A percentile compares a stretch with the other conserved stretches of the same genome.
Conservation (phyloP, 2,888 invertebrate genomes). For the Conistra vaccinii region DNA sequence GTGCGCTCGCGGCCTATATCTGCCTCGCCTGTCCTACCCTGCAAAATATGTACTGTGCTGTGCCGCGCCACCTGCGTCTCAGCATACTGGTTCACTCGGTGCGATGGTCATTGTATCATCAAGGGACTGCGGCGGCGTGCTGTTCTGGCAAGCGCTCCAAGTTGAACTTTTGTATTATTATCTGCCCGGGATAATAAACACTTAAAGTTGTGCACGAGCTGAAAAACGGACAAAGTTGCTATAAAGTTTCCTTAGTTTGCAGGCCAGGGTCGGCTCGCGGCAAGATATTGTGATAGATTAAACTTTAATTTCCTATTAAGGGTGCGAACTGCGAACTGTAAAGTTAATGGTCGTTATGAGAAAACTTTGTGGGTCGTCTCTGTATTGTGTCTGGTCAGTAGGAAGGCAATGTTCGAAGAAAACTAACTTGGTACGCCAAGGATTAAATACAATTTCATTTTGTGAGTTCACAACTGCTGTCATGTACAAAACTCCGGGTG, state of each 20-base stretch:
- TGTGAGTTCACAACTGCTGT: not conserved
- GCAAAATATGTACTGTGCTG: too few species aligned
- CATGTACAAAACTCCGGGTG: not conserved
- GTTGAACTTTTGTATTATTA: slow-evolving; percentile 34
- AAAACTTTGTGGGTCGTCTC: slow-evolving; percentile 15
- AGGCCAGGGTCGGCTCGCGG: slow-evolving; percentile 3
- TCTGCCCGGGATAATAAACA: slow-evolving; percentile 6
- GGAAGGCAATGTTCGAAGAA: not conserved
- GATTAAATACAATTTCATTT: not conserved
- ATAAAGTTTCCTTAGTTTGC: slow-evolving; percentile 43
- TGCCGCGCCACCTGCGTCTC: too few species aligned
- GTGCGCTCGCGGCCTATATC: too few species aligned
- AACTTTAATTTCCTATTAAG: slow-evolving; percentile 48
- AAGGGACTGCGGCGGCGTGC: not conserved
- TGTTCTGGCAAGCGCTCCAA: not conserved
- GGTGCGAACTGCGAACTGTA: slow-evolving; percentile 10
- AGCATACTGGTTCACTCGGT: not conserved
- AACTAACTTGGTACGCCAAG: not conserved
- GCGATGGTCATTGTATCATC: not conserved
- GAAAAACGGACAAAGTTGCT: slow-evolving; percentile 39
- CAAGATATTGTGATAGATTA: slow-evolving; percentile 49
- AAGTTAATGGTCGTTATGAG: slow-evolving; percentile 24
- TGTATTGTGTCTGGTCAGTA: not conserved
- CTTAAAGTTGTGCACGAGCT: slow-evolving; percentile 32
- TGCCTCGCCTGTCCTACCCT: too few species aligned